Conservation (phyloP, 2,888 invertebrate species). For the Anaspis maculata region DNA sequence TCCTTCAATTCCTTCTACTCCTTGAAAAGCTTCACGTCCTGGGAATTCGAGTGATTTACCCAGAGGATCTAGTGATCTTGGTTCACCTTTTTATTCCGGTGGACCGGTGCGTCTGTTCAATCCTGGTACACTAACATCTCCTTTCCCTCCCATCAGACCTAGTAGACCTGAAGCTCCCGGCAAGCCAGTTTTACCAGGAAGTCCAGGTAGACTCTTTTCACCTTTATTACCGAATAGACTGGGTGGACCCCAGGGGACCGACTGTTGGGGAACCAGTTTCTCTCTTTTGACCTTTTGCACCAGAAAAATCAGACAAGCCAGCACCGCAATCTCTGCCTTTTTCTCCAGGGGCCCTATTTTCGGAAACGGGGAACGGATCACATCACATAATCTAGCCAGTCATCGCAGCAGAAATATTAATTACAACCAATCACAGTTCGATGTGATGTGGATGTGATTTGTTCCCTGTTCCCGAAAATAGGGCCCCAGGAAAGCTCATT, state of each 20-base stretch:
- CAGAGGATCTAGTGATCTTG: conserved; percentile 63
- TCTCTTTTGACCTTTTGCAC: conserved; percentile 59
- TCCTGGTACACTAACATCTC: conserved; percentile 54
- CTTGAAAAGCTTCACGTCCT: conserved; percentile 51
- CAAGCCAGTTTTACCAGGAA: conserved; percentile 63
- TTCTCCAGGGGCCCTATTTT: too few relatives aligned
- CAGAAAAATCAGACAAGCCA: conserved; percentile 53
- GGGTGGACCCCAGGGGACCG: conserved; percentile 56
- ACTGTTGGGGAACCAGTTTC: conserved; percentile 61
- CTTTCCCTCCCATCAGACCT: conserved; percentile 59
- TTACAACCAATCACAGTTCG: too few relatives aligned
- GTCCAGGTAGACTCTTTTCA: conserved; percentile 66
- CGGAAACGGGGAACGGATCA: too few relatives aligned
- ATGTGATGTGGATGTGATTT: too few relatives aligned
- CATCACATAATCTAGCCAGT: too few relatives aligned
- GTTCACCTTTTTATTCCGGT: conserved; percentile 67
- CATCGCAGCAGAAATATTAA: too few relatives aligned
- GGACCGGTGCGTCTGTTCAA: conserved; percentile 49
- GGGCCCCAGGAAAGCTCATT: conserved; percentile 69
- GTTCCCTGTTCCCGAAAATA: too few relatives aligned
- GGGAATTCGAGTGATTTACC: conserved; percentile 62
- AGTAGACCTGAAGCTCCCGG: conserved; percentile 57
- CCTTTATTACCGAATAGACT: conserved; percentile 63
- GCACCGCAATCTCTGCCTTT: conserved; percentile 53
- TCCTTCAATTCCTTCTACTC: conserved; percentile 60